phyloP scores from a whole-genome alignment of 1,140 invertebrate species.

The Homarus americanus region DNA sequence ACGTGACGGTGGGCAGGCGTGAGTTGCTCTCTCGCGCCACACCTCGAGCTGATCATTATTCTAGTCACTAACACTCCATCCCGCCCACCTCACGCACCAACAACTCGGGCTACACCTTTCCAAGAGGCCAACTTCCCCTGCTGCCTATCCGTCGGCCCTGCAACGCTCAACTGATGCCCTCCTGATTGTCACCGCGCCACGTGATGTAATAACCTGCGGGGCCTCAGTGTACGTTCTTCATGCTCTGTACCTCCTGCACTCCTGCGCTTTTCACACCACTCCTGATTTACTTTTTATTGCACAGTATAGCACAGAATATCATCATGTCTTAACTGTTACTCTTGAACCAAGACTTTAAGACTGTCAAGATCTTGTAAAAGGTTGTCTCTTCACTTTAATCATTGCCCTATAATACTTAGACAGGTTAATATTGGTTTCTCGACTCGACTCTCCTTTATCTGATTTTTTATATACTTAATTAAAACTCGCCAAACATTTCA shows the following conservation, averaged over 20 bases:
- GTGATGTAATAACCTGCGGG: not conserved
- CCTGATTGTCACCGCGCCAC: constrained; percentile 3
- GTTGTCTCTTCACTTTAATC: too few species aligned
- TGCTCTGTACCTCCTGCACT: not conserved
- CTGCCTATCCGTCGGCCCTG: too few species aligned
- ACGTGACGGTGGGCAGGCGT: constrained; percentile 91
- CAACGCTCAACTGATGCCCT: not conserved
- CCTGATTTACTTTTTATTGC: too few species aligned
- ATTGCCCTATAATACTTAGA: too few species aligned
- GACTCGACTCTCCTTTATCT: too few species aligned
- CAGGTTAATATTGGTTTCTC: too few species aligned
- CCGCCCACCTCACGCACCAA: not conserved
- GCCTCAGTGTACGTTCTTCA: constrained; percentile 14
- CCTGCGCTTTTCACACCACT: not conserved
- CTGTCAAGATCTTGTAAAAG: too few species aligned
- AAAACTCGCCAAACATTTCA: too few species aligned
- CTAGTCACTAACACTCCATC: constrained; percentile 76
- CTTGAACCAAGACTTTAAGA: too few species aligned
- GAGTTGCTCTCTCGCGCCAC: constrained; percentile 86
- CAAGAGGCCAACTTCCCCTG: constrained; percentile 2
- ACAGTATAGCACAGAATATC: too few species aligned
- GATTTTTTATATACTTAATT: too few species aligned
- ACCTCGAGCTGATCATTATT: constrained; percentile 69
- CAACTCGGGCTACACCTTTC: not conserved
- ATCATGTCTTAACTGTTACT: too few species aligned